A percentile compares a stretch with the other conserved stretches of the same genome.
phyloP scores from a whole-genome alignment of 2,797 vertebrate genomes.

The Pelobates cultripes region DNA sequence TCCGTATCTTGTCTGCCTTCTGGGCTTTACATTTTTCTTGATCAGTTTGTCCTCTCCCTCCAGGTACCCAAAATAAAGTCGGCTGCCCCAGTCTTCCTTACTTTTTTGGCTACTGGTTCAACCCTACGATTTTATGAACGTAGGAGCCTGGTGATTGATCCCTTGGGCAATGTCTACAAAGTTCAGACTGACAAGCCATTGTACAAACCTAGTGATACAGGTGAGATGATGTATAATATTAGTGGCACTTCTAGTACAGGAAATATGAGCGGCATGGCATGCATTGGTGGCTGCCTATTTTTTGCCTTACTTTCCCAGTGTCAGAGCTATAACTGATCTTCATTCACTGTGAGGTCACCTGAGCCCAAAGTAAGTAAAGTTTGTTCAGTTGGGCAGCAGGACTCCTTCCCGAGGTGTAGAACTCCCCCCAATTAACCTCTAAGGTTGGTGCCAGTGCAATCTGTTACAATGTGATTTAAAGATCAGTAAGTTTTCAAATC shows the following conservation, averaged over 20 bases:
- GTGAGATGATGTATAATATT: neutral
- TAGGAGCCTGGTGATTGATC: neutral
- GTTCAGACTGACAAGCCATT: neutral
- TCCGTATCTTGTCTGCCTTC: too few relatives aligned
- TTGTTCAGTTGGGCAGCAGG: neutral
- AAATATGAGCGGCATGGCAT: too few relatives aligned
- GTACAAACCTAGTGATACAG: constrained; percentile 1
- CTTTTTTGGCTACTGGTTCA: neutral
- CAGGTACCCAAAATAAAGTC: neutral
- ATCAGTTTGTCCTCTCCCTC: neutral
- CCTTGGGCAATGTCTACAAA: neutral
- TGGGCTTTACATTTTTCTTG: too few relatives aligned
- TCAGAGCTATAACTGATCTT: too few relatives aligned
- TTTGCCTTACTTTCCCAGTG: too few relatives aligned
- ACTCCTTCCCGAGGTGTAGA: neutral
- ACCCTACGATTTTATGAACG: neutral
- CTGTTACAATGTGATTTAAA: neutral
- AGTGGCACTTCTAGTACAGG: too few relatives aligned
- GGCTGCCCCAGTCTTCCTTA: neutral
- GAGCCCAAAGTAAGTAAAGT: neutral
- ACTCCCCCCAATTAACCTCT: neutral
- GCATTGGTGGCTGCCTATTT: too few relatives aligned
- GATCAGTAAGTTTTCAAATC: neutral
- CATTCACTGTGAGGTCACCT: too few relatives aligned
- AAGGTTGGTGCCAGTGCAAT: neutral